Conservation (phyloP, 1,140 invertebrate genomes). For the Drosophila watanabei region DNA sequence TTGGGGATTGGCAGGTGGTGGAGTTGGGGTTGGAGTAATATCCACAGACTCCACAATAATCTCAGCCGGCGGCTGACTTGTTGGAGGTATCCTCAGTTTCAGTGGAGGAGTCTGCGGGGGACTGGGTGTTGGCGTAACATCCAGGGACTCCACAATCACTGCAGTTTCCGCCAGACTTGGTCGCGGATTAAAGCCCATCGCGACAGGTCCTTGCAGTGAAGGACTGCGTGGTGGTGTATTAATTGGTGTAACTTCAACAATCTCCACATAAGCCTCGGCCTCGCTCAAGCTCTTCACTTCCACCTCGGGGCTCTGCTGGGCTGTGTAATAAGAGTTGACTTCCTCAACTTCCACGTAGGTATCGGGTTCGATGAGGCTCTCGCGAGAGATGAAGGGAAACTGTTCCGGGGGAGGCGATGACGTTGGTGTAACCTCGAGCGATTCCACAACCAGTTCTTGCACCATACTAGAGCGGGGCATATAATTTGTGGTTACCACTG, state of each 20-base stretch:
- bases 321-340: slow-evolving; percentile 24
- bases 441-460: slow-evolving; percentile 34
- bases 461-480: slow-evolving; percentile 23
- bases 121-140: slow-evolving; percentile 23
- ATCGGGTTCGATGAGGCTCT: slow-evolving; percentile 26
- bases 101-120: slow-evolving; percentile 31
- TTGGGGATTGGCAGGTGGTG: neutral
- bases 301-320: slow-evolving; percentile 28
- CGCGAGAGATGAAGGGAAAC: slow-evolving; percentile 30
- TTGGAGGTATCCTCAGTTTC: slow-evolving; percentile 12
- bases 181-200: slow-evolving; percentile 3
- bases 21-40: slow-evolving; percentile 1
- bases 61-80: neutral
- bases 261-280: slow-evolving; percentile 31
- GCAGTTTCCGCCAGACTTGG: slow-evolving; percentile 40
- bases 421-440: slow-evolving; percentile 35
- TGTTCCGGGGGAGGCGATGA: slow-evolving; percentile 27
- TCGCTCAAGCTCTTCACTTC: slow-evolving; percentile 21
- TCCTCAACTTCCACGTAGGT: slow-evolving; percentile 33
- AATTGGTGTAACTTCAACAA: slow-evolving; percentile 21
- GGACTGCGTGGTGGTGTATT: slow-evolving; percentile 25
- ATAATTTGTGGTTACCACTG: slow-evolving; percentile 3
- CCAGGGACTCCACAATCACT: slow-evolving; percentile 32
- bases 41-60: slow-evolving; percentile 36
- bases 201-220: neutral